Evolutionary conservation across 2,888 invertebrate genomes (phyloP), one percentile per base, ranked within the genome.

Genomic region (Mythimna lalbum): DNA sequence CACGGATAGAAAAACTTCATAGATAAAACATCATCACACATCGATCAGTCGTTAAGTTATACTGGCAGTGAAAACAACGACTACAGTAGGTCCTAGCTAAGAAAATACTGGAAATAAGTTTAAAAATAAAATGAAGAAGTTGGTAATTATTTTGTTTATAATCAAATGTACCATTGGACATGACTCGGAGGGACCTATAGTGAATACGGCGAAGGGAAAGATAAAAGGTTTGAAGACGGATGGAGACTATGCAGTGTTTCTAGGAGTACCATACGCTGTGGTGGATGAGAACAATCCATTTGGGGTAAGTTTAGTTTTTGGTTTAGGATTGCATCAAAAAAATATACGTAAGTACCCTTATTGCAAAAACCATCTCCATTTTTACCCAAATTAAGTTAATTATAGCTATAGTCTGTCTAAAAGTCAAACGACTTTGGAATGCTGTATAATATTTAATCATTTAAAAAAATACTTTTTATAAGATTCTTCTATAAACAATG

Each of bases 221-320:
- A 64, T 78, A 0, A 61, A 33, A 67, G 69, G 77, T 21, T 12
- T 81, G 9, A 66, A 43, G 7, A 50, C 39, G 9, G 64, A 78
- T 19, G 79, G 62, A 10, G 43, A 80, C 14, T 80, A 68, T 43
- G 21, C 31, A 19, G 69, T 70, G 57, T 80, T 49, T 55, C 55
- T 82, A 12, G 80, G 83, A 0, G 53, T 80, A 10, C 80, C 80
- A 5, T 82, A 82, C 36, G 83, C 75, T 19, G 14, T 74, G n/a
- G 70, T 80, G 12, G 80, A 82, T 61, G 83, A 68, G 47, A 59
- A 63, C 0, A 63, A 80, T 53, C 75, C 75, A 10, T 80, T 80
- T 36, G 65, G 57, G 63, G 80, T 80, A 47, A 80, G 80, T 73
- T 31, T 10, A 19, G 53, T 53, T 53, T 53, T 53, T 53, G 14